Conservation (phyloP, 2,797 vertebrate species). For the Emydoidea blandingii region DNA sequence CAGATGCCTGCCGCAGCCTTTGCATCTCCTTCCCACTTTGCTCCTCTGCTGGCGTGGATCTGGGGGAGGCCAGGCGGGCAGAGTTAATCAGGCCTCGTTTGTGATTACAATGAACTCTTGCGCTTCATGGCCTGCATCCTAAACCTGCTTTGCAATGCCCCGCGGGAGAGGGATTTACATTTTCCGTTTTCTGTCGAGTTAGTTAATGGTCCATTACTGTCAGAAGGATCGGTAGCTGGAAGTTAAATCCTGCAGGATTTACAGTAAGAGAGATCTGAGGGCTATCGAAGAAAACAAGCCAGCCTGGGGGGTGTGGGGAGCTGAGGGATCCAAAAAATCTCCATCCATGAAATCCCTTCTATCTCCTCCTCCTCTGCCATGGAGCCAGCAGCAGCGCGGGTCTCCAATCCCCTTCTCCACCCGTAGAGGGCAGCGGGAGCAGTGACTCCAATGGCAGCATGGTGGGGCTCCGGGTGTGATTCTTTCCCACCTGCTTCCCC, state of each 20-base stretch:
- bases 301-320: background rate
- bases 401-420: background rate
- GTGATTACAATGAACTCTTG: slow-evolving; percentile 45
- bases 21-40: background rate
- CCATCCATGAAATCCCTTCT: background rate
- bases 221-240: slow-evolving; percentile 69
- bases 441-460: background rate
- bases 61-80: background rate
- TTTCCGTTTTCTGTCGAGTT: slow-evolving; percentile 73
- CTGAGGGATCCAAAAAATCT: background rate
- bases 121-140: slow-evolving; percentile 67
- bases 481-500: background rate
- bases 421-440: fast-evolving
- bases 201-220: slow-evolving; percentile 78
- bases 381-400: no score
- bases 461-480: background rate
- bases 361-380: background rate
- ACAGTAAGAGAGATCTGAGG: slow-evolving; percentile 33
- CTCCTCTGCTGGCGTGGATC: slow-evolving; percentile 1
- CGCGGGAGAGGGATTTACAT: slow-evolving; percentile 69
- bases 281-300: background rate
- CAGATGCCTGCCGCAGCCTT: background rate
- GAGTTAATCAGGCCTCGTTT: slow-evolving; percentile 64
- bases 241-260: slow-evolving; percentile 73
- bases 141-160: slow-evolving; percentile 68